Evolutionary conservation across 2,888 invertebrate genomes (phyloP).

Genomic region (Philonicus albiceps): DNA sequence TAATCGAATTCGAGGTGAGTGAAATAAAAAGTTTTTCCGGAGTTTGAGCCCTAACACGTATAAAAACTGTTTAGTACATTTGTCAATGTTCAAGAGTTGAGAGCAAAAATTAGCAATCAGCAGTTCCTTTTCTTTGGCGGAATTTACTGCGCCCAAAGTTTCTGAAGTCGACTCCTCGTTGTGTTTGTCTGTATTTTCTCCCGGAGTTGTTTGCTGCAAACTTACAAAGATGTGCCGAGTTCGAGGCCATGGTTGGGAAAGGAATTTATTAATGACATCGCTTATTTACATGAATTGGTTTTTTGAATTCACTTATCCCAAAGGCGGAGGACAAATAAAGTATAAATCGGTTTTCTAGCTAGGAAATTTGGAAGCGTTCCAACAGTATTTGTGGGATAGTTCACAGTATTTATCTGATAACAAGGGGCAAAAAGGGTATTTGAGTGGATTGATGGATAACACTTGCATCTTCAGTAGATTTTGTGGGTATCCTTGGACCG

Average conservation of each 20-base stretch:
- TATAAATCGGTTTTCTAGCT: slow-evolving; percentile 42
- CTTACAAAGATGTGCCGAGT: slow-evolving; percentile 15
- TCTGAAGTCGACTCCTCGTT: neutral
- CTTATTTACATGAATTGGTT: slow-evolving; percentile 49
- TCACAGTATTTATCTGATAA: slow-evolving; percentile 42
- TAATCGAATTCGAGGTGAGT: slow-evolving; percentile 32
- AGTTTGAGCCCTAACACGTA: slow-evolving; percentile 41
- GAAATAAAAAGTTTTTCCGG: slow-evolving; percentile 40
- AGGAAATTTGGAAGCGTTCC: slow-evolving; percentile 54
- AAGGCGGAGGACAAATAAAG: slow-evolving; percentile 2
- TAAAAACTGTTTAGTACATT: slow-evolving; percentile 43
- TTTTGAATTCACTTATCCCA: slow-evolving; percentile 37
- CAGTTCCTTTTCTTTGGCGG: slow-evolving; percentile 37
- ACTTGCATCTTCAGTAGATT: neutral
- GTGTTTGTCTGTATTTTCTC: slow-evolving; percentile 16
- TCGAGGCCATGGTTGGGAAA: slow-evolving; percentile 46
- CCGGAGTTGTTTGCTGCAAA: neutral
- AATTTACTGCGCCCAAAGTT: slow-evolving; percentile 23
- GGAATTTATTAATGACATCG: slow-evolving; percentile 52
- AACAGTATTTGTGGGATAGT: slow-evolving; percentile 58
- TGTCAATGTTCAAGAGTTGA: slow-evolving; percentile 42
- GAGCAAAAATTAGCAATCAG: slow-evolving; percentile 44
- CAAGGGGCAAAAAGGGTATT: slow-evolving; percentile 38
- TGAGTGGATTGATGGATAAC: slow-evolving; percentile 33
- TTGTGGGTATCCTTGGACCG: neutral